Percentiles rank a stretch among this genome's conserved stretches.
phyloP scores from a whole-genome alignment of 2,113 vertebrate genomes.

The Eublepharis macularius region DNA sequence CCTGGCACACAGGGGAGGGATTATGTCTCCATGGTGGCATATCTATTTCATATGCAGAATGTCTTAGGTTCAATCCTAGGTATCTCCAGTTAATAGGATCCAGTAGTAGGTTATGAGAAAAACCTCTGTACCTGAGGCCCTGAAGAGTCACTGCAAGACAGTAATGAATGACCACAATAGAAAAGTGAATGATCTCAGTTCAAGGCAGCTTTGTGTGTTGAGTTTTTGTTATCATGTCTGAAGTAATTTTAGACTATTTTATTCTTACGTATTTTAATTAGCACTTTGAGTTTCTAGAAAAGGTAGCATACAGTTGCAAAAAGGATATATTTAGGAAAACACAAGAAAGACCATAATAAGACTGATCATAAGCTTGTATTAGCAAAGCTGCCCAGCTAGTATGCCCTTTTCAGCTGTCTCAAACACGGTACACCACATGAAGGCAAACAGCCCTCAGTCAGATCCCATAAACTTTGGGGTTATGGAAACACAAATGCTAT shows the following conservation, averaged over 20 bases:
- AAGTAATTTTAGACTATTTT: background rate
- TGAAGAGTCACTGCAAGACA: no score
- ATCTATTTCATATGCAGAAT: no score
- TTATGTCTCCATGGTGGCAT: no score
- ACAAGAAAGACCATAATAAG: background rate
- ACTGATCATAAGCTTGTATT: background rate
- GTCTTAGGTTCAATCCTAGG: no score
- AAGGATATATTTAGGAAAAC: background rate
- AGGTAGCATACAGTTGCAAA: background rate
- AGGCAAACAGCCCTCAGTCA: background rate
- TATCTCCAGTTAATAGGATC: no score
- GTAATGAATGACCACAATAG: no score
- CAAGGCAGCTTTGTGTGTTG: background rate
- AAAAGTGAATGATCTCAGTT: no score
- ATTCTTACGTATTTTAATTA: background rate
- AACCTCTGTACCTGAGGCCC: no score
- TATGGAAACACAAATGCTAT: background rate
- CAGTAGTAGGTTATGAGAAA: no score
- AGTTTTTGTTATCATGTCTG: background rate
- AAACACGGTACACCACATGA: background rate
- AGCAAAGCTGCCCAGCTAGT: background rate
- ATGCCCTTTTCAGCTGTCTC: background rate
- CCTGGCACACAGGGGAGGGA: no score
- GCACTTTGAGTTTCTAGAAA: background rate
- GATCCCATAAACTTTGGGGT: background rate